A percentile compares a stretch with the other conserved stretches of the same genome.
Conservation (phyloP, 2,113 vertebrate genomes). For the Porphyrio hochstetteri region DNA sequence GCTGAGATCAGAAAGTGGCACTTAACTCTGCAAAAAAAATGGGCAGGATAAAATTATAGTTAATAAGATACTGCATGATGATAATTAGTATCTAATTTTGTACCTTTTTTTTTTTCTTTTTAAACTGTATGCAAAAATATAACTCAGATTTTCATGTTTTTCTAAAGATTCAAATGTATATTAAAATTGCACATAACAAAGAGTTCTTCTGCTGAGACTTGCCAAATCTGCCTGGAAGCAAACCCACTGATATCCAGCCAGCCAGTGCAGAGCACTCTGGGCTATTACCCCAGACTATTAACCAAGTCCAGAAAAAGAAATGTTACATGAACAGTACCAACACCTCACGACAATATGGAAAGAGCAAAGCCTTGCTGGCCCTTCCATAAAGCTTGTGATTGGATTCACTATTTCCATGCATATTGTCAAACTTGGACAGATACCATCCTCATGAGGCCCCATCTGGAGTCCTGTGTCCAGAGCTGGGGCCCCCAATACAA, state of each 20-base stretch:
- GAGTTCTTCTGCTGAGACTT: not conserved
- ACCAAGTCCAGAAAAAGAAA: not conserved
- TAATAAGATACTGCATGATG: not conserved
- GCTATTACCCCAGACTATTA: not conserved
- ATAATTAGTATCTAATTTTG: not conserved
- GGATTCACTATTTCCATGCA: not conserved
- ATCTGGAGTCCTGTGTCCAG: too few species aligned
- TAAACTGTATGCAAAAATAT: not conserved
- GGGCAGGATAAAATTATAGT: not conserved
- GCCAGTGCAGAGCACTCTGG: not conserved
- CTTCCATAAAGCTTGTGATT: not conserved
- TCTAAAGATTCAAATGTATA: not conserved
- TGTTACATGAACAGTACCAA: not conserved
- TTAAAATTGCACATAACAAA: not conserved
- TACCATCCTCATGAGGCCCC: too few species aligned
- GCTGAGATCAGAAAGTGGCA: not conserved
- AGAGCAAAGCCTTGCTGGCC: not conserved
- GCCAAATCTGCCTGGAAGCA: not conserved
- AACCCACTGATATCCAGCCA: not conserved
- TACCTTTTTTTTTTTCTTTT: not conserved
- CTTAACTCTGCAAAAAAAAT: not conserved
- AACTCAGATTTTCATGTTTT: not conserved
- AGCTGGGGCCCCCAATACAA: too few species aligned
- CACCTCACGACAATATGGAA: not conserved
- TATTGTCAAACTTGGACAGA: not conserved